phyloP scores from a whole-genome alignment of 1,140 invertebrate species.

The Dendroctonus valens region DNA sequence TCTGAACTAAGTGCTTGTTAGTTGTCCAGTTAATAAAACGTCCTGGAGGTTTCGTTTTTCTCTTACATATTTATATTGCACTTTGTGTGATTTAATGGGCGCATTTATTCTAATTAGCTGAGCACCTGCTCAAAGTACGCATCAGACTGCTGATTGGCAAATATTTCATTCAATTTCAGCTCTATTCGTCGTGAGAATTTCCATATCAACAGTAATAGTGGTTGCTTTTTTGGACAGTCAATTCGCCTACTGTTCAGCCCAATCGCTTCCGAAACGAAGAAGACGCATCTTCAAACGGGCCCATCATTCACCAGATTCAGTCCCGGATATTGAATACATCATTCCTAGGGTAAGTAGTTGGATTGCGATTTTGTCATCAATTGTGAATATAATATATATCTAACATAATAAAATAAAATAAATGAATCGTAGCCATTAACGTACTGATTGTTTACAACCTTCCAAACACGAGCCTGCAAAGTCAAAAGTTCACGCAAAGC shows the following conservation, averaged over 20 bases:
- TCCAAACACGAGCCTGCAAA: background rate
- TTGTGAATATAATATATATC: no score
- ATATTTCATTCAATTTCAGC: constrained; percentile 42
- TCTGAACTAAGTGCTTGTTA: background rate
- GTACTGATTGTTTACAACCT: background rate
- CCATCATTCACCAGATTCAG: constrained; percentile 49
- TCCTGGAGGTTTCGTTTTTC: background rate
- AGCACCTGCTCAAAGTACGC: background rate
- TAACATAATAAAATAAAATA: background rate
- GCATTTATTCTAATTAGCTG: background rate
- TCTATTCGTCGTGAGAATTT: constrained; percentile 49
- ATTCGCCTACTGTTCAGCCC: constrained; percentile 55
- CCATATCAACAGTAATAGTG: constrained; percentile 49
- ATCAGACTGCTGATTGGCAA: background rate
- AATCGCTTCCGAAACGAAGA: constrained; percentile 37
- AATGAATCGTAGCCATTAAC: background rate
- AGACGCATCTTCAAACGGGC: constrained; percentile 35
- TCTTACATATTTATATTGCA: background rate
- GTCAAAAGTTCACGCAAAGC: background rate
- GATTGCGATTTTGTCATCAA: background rate
- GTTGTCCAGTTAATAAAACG: no score
- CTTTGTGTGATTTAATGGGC: background rate
- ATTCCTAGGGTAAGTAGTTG: constrained; percentile 54
- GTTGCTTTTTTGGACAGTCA: constrained; percentile 54
- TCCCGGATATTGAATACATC: constrained; percentile 55